These are phyloP conservation scores for Gerris buenoi DNA, from an alignment of 1,140 invertebrate genomes.

Conservation along the genomic window DNA sequence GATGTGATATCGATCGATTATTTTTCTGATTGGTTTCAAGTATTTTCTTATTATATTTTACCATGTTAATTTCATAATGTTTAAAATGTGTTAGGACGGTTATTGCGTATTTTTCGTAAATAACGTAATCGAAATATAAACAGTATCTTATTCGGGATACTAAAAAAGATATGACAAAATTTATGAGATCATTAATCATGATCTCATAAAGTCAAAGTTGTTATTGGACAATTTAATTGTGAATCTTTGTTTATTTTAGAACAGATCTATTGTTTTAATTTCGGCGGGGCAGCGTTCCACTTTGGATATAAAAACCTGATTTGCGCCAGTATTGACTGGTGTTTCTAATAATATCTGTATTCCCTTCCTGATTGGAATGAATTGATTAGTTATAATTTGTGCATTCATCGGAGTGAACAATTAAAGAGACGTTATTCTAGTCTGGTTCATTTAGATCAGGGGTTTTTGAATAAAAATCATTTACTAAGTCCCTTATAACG, in stretches of 20 bases:
- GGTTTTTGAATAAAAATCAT: too few relatives aligned
- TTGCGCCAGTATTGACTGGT: background rate
- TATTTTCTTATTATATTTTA: background rate
- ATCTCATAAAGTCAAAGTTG: too few relatives aligned
- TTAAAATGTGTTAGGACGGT: background rate
- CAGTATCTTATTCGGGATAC: background rate
- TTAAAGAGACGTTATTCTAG: too few relatives aligned
- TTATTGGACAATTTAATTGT: background rate
- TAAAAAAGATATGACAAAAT: background rate
- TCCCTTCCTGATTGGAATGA: background rate
- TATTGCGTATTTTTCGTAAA: background rate
- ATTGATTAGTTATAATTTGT: too few relatives aligned
- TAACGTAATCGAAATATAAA: background rate
- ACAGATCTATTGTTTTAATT: background rate
- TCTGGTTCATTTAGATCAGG: too few relatives aligned
- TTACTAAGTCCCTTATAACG: too few relatives aligned
- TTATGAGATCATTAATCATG: background rate
- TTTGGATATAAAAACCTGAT: background rate
- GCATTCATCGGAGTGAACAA: too few relatives aligned
- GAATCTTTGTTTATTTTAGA: background rate
- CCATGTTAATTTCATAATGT: background rate
- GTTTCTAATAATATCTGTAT: background rate
- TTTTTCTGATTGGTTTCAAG: background rate
- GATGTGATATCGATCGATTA: slow-evolving; percentile 24
- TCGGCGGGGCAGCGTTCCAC: background rate